A percentile compares a stretch with the other conserved stretches of the same genome.
Conservation (phyloP, 2,113 vertebrate species). For the Chelonoidis abingdonii region DNA sequence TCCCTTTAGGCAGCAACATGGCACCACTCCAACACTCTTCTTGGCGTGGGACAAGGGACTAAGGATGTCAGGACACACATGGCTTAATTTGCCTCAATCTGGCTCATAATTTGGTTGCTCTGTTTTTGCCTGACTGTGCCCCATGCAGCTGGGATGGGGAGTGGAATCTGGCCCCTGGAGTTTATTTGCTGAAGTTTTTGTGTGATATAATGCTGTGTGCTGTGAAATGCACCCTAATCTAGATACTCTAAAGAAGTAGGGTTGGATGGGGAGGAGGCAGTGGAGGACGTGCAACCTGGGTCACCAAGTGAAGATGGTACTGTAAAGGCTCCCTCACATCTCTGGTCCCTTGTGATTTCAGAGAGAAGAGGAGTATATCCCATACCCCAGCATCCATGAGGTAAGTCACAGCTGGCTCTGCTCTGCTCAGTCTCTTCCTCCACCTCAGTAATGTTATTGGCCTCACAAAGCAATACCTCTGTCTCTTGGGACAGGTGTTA, state of each 20-base stretch:
- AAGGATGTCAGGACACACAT: not conserved
- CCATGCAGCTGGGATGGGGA: not conserved
- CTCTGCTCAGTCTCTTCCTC: not conserved
- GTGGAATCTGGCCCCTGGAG: not conserved
- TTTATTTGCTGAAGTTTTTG: not conserved
- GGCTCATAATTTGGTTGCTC: not conserved
- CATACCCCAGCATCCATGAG: slow-evolving; percentile 78
- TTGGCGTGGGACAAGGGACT: not conserved
- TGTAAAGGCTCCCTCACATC: not conserved
- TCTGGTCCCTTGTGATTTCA: slow-evolving; percentile 59
- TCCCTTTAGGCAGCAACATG: not conserved
- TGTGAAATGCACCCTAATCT: not conserved
- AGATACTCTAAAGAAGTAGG: not conserved
- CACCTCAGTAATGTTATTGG: not conserved
- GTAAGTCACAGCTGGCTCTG: slow-evolving; percentile 36
- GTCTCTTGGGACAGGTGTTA: slow-evolving; percentile 73
- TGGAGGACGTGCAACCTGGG: not conserved
- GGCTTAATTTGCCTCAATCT: not conserved
- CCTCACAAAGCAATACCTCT: not conserved
- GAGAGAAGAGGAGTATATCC: slow-evolving; percentile 76
- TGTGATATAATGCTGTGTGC: not conserved
- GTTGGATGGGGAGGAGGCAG: not conserved
- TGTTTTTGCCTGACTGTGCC: not conserved
- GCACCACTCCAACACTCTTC: not conserved
- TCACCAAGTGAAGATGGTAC: not conserved